Conservation (phyloP, 2,888 invertebrate species). For the Gryllus longicercus region DNA sequence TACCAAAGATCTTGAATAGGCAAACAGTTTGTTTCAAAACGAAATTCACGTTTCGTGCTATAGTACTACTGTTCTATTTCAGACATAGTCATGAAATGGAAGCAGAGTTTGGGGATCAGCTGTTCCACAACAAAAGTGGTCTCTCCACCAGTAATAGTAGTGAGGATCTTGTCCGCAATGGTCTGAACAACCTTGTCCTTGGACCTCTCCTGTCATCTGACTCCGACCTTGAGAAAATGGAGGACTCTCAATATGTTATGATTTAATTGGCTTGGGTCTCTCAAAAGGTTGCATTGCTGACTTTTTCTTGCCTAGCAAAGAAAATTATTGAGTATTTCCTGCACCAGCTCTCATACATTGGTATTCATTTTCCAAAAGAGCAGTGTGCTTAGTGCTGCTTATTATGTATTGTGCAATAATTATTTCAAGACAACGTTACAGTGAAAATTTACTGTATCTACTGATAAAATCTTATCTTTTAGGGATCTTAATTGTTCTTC, state of each 20-base stretch:
- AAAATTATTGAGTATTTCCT: constrained; percentile 8
- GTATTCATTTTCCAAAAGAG: not conserved
- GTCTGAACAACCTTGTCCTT: constrained; percentile 30
- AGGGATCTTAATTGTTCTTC: too few species aligned
- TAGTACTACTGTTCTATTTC: constrained; percentile 20
- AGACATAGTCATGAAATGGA: constrained; percentile 48
- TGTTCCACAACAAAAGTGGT: constrained; percentile 40
- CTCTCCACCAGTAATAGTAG: constrained; percentile 29
- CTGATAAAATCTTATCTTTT: not conserved
- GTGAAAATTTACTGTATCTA: not conserved
- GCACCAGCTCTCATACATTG: not conserved
- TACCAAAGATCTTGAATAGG: too few species aligned
- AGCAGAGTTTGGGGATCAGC: constrained; percentile 38
- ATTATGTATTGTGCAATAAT: not conserved
- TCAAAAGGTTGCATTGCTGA: not conserved
- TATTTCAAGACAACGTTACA: not conserved
- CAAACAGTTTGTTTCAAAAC: too few species aligned
- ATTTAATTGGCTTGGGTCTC: constrained; percentile 24
- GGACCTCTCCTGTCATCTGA: constrained; percentile 28
- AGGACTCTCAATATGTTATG: constrained; percentile 27
- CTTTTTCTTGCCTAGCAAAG: not conserved
- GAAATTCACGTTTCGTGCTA: too few species aligned
- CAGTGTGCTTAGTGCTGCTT: not conserved
- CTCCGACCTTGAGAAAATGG: constrained; percentile 2
- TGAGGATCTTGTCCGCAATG: constrained; percentile 32